Evolutionary conservation across 1,140 invertebrate species (phyloP), one percentile per base, ranked within the genome.

Genomic region (Octopus bimaculoides): DNA sequence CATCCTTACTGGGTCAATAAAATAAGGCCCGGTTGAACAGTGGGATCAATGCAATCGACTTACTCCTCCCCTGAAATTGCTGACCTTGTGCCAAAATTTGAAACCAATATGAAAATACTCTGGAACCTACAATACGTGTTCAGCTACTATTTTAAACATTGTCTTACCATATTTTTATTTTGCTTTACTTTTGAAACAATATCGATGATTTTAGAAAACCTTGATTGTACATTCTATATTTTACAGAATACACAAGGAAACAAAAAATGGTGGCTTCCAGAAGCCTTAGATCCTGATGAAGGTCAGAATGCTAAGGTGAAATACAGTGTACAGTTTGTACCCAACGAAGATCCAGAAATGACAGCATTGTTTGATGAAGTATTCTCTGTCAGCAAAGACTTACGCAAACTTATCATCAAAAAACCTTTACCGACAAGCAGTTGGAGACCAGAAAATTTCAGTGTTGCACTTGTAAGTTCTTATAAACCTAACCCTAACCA

Each of bases 271-370:
- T 41, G 8, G 6, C 17, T 75, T 6, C 74, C 74, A 9, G 9
- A 75, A 26, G 74, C 74, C 17, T n/a, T 52, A 52, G 74, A 75
- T 52, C 5, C 8, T 52, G 74, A 75, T 41, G 41, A 17, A 26
- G 74, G 74, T 6, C 74, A 14, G 52, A 75, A 75, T 75, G 74
- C 74, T 5, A 53, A 75, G 17, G 52, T 75, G 41, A 53, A 53
- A 10, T 75, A 75, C 41, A 41, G 52, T 52, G 52, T 75, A n/a
- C 74, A 75, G 17, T 52, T 75, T 75, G 41, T 75, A 14, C 74
- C 74, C 0, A 75, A 52, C 17, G 74, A 75, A 53, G 26, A 71
- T 71, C 41, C 26, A 17, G 74, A 75, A 5, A 52, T 53, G 41
- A 75, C 26, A 17, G 20, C 20, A 6, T 14, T 75, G 20, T 75